Evolutionary conservation across 2,888 invertebrate genomes (phyloP), one percentile per base, ranked within the genome.

Genomic region (Dynastes grantii): DNA sequence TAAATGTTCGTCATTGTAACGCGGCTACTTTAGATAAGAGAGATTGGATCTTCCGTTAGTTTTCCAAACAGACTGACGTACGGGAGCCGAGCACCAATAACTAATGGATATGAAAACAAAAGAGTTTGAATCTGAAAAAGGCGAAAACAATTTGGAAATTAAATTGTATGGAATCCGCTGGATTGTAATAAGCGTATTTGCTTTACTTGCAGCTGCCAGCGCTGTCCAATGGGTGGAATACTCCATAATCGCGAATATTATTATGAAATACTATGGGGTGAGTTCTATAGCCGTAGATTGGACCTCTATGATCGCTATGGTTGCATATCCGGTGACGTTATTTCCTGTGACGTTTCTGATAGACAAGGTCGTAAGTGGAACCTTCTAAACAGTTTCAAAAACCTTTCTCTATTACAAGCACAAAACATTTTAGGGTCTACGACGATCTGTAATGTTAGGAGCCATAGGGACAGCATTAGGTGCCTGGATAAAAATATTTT

Each of bases 241-340:
- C 91, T 95, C 96, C 86, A 97, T 98, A 86, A 97, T 98, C 81
- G 93, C 94, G 83, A 95, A 97, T 87, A 92, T 96, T 79, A 91
- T 98, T 55, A 91, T 90, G 84, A 92, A 92, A 85, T 95, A 95
- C 89, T 96, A 96, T 87, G 90, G 90, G 40, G 93, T 96, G 37
- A 90, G 90, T 83, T 92, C 92, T 83, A 91, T 92, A 84, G 91
- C 92, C 83, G 95, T 99, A 76, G 95, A 98, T 88, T 97, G 97
- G 98, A 96, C 98, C 29, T 97, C 98, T 61, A 96, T 98, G 95
- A 93, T 98, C 85, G 98, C 95, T 90, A 98, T 98, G 98, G 92
- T 97, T 81, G 92, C 94, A 1, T 99, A 99, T 89, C 97, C 98
- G 84, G 96, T 98, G 3, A 92, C 98, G 82, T 96, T 99, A 85